Evolutionary conservation across 2,888 invertebrate species (phyloP).

Genomic region (Spodoptera exigua): DNA sequence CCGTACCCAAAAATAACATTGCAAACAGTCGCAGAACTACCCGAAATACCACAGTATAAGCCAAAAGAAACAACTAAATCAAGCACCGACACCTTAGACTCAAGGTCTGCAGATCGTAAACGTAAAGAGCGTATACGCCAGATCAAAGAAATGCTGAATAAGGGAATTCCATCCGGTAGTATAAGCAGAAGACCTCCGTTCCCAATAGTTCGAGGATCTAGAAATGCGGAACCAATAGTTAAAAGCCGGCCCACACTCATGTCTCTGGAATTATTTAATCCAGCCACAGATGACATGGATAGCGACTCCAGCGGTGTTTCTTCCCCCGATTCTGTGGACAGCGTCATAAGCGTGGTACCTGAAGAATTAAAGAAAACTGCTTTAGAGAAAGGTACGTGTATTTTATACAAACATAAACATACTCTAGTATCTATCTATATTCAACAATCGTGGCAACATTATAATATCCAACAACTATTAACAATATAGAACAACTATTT

Average conservation of each 20-base stretch:
- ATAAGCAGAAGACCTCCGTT: slow-evolving; percentile 84
- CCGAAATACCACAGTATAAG: slow-evolving; percentile 90
- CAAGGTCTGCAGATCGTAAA: slow-evolving; percentile 85
- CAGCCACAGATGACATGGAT: slow-evolving; percentile 96
- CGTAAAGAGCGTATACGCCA: slow-evolving; percentile 91
- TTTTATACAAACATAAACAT: not conserved
- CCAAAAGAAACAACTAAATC: slow-evolving; percentile 76
- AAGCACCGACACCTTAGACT: slow-evolving; percentile 79
- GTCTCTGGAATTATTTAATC: slow-evolving; percentile 95
- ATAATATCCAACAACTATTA: too few relatives aligned
- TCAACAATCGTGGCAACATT: too few relatives aligned
- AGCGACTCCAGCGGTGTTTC: slow-evolving; percentile 96
- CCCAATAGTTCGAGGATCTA: slow-evolving; percentile 92
- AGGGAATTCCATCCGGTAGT: slow-evolving; percentile 91
- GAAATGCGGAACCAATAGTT: slow-evolving; percentile 90
- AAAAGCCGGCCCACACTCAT: slow-evolving; percentile 93
- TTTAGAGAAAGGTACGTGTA: slow-evolving; percentile 79
- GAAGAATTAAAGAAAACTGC: slow-evolving; percentile 88
- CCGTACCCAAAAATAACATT: slow-evolving; percentile 89
- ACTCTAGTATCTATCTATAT: too few relatives aligned
- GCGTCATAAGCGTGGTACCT: slow-evolving; percentile 94
- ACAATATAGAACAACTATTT: too few relatives aligned
- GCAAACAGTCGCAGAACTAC: slow-evolving; percentile 90
- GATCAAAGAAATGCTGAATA: slow-evolving; percentile 92
- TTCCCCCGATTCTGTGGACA: slow-evolving; percentile 95